These are phyloP conservation scores for Telmatochromis bifrenatus DNA, from an alignment of 2,113 vertebrate species.

Conservation along the genomic window DNA sequence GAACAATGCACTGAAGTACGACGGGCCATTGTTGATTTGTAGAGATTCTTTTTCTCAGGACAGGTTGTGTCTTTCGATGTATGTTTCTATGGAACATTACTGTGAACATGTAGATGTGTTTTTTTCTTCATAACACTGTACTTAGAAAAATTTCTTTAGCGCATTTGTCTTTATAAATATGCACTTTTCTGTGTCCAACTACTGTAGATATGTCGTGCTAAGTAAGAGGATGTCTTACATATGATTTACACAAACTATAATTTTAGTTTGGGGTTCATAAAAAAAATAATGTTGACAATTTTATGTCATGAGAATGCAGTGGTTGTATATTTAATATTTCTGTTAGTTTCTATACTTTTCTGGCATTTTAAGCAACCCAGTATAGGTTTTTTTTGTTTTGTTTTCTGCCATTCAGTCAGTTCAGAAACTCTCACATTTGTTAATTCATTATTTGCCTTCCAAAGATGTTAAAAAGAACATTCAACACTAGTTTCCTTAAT, in stretches of 20 bases:
- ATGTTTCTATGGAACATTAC: slow-evolving; percentile 52
- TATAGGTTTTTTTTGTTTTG: background rate
- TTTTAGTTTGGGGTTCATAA: background rate
- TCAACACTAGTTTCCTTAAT: background rate
- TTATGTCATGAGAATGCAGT: background rate
- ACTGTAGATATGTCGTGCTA: slow-evolving; percentile 1
- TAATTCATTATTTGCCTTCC: background rate
- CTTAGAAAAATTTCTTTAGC: background rate
- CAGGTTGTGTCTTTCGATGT: slow-evolving; percentile 40
- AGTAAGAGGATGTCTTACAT: background rate
- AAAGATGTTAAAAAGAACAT: background rate
- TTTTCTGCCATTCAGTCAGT: background rate
- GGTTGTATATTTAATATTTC: background rate
- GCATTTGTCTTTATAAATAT: slow-evolving; percentile 22
- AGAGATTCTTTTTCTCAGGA: slow-evolving; percentile 68
- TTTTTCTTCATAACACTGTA: background rate
- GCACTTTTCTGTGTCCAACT: slow-evolving; percentile 55
- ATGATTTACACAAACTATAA: background rate
- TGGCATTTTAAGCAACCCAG: slow-evolving; percentile 1
- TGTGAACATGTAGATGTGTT: slow-evolving; percentile 45
- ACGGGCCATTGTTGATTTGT: slow-evolving; percentile 38
- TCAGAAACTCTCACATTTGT: background rate
- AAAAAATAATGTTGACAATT: background rate
- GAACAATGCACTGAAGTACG: slow-evolving; percentile 18
- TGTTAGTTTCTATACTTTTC: background rate